Evolutionary conservation across 2,113 vertebrate genomes (phyloP), one percentile per base, ranked within the genome.

Genomic region (Neomonachus schauinslandi): DNA sequence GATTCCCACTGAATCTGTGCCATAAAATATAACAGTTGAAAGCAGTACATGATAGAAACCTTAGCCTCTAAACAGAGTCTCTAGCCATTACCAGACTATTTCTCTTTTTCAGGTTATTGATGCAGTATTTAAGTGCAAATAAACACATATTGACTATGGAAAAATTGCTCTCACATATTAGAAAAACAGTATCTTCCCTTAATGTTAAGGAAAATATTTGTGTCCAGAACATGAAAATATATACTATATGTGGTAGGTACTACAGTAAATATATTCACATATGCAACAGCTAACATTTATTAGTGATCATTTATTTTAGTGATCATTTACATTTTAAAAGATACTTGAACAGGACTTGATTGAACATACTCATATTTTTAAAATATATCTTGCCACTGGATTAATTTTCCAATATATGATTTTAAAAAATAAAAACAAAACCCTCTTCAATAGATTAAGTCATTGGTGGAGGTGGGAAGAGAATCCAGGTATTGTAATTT

Each of bases 1-100:
- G 98, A 98, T 98, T 99, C 98, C 98, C 98, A 82, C 98, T 98
- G 98, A 99, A 98, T 99, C 98, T 98, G 98, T 98, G 98, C 98
- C 99, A 99, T 98, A 98, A 98, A 99, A 99, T 98, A 98, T 97
- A 98, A 97, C 98, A 98, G 98, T 98, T 94, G 98, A 98, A 98
- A 98, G 98, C 98, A 98, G 97, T 95, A 96, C 95, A 10, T 97
- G 98, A 97, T 97, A 97, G 93, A 98, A 98, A 97, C 93, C 98
- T 87, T 97, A 93, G 98, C 97, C 93, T 98, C 98, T 97, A 94
- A 98, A 96, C 94, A 97, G 92, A 95, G 85, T 89, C 94, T 97
- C 76, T 67, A 97, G 97, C 97, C 93, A 91, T 1, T 61, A 94
- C 71, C 95, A 93, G 83, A 72, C 80, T 33, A 61, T 57, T 92